phyloP scores from a whole-genome alignment of 2,888 invertebrate genomes.

The Orthosia gothica region DNA sequence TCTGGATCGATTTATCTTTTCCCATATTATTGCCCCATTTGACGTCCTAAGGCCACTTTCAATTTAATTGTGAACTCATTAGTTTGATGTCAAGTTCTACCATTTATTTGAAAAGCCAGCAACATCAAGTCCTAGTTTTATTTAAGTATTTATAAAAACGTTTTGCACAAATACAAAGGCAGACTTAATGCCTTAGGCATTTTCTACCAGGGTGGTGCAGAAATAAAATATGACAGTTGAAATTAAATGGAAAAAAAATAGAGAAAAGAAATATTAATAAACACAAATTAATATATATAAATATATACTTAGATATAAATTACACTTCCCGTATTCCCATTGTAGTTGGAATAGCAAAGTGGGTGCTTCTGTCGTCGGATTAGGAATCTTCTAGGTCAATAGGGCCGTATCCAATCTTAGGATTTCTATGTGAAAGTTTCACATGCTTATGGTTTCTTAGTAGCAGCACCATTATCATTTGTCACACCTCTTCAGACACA shows the following conservation, averaged over 20 bases:
- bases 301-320: no score
- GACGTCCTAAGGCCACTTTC: neutral
- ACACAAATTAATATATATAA: no score
- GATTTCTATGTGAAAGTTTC: slow-evolving; percentile 76
- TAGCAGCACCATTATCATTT: slow-evolving; percentile 59
- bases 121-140: neutral
- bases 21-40: slow-evolving; percentile 23
- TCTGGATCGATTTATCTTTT: slow-evolving; percentile 28
- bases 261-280: no score
- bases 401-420: slow-evolving; percentile 70
- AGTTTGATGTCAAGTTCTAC: neutral
- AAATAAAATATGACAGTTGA: no score
- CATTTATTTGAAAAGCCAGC: neutral
- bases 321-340: slow-evolving; percentile 24
- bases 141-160: no score
- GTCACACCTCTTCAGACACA: slow-evolving; percentile 55
- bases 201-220: no score
- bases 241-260: no score
- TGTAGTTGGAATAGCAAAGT: slow-evolving; percentile 24
- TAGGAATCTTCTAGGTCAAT: slow-evolving; percentile 48
- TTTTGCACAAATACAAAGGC: no score
- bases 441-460: slow-evolving; percentile 58
- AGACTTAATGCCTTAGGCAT: no score
- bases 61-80: slow-evolving; percentile 2
- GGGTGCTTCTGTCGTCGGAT: slow-evolving; percentile 2